Evolutionary conservation across 2,797 vertebrate genomes (phyloP).

Genomic region (Gambusia yucatana): DNA sequence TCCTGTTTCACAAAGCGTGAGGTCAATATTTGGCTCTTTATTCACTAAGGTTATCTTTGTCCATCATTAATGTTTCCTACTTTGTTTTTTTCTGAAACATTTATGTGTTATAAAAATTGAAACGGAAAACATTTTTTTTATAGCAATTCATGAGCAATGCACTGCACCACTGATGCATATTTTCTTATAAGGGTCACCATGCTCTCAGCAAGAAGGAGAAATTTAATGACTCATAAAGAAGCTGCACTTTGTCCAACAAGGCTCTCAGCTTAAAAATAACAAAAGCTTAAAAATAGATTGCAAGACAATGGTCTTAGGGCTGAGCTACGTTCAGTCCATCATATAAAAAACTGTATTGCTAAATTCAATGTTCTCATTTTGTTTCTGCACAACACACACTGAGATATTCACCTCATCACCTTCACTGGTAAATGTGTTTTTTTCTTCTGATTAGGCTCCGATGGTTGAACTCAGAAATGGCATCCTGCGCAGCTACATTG

Average conservation of each 20-base stretch:
- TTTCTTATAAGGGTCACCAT: not conserved
- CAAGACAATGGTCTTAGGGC: not conserved
- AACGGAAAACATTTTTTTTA: not conserved
- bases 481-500: conserved; percentile 55
- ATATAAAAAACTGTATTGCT: no score
- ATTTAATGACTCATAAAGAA: not conserved
- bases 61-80: not conserved
- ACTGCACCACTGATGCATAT: not conserved
- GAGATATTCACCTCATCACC: not conserved
- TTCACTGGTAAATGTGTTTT: not conserved
- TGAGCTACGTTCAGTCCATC: not conserved
- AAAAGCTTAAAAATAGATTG: not conserved
- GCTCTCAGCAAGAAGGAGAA: not conserved
- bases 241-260: not conserved
- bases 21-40: not conserved
- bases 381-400: not conserved
- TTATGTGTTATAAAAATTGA: not conserved
- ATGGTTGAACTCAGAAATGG: conserved; percentile 60
- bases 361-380: not conserved
- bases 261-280: not conserved
- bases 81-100: not conserved
- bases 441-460: conserved; percentile 56
- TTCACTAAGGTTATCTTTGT: not conserved
- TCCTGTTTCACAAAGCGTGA: not conserved
- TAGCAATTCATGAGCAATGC: not conserved